These are phyloP conservation scores for Ophraella communa DNA, from an alignment of 2,888 invertebrate species.

Conservation along the genomic window DNA sequence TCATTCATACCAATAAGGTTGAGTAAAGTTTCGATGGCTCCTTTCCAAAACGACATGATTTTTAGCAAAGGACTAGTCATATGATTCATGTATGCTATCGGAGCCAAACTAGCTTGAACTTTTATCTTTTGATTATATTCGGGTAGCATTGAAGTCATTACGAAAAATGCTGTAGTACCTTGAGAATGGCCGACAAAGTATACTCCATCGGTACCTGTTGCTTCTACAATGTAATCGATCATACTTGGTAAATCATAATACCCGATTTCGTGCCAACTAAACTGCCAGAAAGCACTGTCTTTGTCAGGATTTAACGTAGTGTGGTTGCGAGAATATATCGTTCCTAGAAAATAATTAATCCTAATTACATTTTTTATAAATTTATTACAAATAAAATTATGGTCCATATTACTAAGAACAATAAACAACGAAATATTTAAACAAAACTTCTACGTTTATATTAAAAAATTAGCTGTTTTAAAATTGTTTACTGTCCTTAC, in stretches of 20 bases:
- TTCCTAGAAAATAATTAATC: too few species aligned
- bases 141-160: slow-evolving; percentile 69
- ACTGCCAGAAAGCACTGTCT: slow-evolving; percentile 56
- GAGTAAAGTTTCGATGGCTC: slow-evolving; percentile 1
- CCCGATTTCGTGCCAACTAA: slow-evolving; percentile 85
- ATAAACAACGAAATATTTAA: too few species aligned
- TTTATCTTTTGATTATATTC: slow-evolving; percentile 72
- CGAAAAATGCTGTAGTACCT: slow-evolving; percentile 74
- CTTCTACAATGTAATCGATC: slow-evolving; percentile 73
- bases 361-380: too few species aligned
- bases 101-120: slow-evolving; percentile 72
- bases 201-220: slow-evolving; percentile 66
- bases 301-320: slow-evolving; percentile 40
- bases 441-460: too few species aligned
- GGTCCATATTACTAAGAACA: too few species aligned
- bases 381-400: too few species aligned
- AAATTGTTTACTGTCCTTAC: too few species aligned
- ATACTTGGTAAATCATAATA: slow-evolving; percentile 79
- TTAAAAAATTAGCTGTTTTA: too few species aligned
- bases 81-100: slow-evolving; percentile 70
- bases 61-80: slow-evolving; percentile 56
- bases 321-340: slow-evolving; percentile 42
- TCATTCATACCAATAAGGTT: slow-evolving; percentile 20
- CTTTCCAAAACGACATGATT: slow-evolving; percentile 42
- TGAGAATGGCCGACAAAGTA: slow-evolving; percentile 85